A percentile compares a stretch with the other conserved stretches of the same genome.
These are phyloP conservation scores for Thaumatotibia leucotreta DNA, from an alignment of 1,140 invertebrate genomes.

Conservation along the genomic window DNA sequence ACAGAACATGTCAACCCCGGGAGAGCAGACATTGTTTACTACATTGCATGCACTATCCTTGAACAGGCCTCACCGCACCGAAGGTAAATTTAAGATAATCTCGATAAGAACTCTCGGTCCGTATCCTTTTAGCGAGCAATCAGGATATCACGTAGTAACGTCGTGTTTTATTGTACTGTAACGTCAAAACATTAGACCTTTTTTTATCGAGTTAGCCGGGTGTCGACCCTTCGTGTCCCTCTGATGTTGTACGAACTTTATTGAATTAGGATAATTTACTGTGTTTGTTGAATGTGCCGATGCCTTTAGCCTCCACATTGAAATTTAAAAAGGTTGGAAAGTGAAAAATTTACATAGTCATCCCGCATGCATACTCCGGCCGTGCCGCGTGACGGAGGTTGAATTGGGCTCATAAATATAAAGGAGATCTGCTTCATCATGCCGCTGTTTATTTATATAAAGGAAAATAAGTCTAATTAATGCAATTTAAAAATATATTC, in stretches of 20 bases:
- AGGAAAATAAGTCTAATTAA: neutral
- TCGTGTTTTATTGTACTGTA: slow-evolving; percentile 12
- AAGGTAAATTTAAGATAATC: slow-evolving; percentile 7
- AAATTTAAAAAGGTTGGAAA: slow-evolving; percentile 13
- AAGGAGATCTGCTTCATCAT: slow-evolving; percentile 5
- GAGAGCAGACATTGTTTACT: neutral
- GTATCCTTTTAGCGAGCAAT: slow-evolving; percentile 12
- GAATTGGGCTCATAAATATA: slow-evolving; percentile 13
- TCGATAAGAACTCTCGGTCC: slow-evolving; percentile 3
- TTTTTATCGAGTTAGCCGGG: slow-evolving; percentile 40
- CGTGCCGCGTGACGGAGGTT: neutral
- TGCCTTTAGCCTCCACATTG: slow-evolving; percentile 17
- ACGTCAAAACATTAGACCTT: slow-evolving; percentile 32
- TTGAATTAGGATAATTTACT: slow-evolving; percentile 42
- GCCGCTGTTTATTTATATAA: neutral
- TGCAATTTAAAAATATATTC: neutral
- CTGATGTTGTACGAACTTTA: slow-evolving; percentile 26
- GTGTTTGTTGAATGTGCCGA: slow-evolving; percentile 36
- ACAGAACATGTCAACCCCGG: neutral
- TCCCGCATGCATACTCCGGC: slow-evolving; percentile 17
- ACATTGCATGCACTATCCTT: neutral
- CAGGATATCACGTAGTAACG: slow-evolving; percentile 6
- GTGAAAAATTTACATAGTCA: slow-evolving; percentile 24
- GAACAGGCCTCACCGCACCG: neutral
- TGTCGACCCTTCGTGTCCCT: slow-evolving; percentile 23